A percentile compares a stretch with the other conserved stretches of the same genome.
These are phyloP conservation scores for Heliconius melpomene DNA, from an alignment of 1,140 invertebrate species.

Conservation along the genomic window DNA sequence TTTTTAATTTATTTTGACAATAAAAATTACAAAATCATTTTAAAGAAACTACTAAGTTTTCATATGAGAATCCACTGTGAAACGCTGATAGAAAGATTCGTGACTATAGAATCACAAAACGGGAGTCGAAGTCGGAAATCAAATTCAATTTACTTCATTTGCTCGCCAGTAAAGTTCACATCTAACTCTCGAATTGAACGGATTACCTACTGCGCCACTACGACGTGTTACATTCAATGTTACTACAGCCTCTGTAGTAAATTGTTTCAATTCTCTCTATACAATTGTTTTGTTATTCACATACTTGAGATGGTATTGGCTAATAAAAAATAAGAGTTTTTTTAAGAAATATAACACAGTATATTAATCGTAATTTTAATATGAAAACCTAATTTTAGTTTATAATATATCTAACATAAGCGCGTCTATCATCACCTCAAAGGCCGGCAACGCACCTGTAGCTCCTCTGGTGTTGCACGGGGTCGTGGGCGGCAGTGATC, in stretches of 20 bases:
- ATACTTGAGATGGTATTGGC: not conserved
- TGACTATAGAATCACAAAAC: constrained; percentile 68
- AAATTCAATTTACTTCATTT: constrained; percentile 79
- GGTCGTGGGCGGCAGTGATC: too few relatives aligned
- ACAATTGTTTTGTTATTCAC: not conserved
- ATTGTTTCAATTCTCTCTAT: not conserved
- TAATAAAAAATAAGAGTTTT: too few relatives aligned
- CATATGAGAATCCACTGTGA: constrained; percentile 54
- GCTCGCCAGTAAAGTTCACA: constrained; percentile 72
- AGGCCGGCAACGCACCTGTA: too few relatives aligned
- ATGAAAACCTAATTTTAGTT: too few relatives aligned
- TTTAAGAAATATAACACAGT: too few relatives aligned
- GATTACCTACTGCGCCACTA: constrained; percentile 64
- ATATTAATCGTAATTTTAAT: too few relatives aligned
- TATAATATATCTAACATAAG: too few relatives aligned
- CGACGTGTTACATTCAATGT: not conserved
- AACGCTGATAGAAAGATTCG: constrained; percentile 66
- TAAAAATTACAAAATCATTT: not conserved
- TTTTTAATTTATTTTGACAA: too few relatives aligned
- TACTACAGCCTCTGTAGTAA: not conserved
- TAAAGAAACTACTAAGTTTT: constrained; percentile 31
- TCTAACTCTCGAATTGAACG: constrained; percentile 72
- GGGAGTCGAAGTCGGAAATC: constrained; percentile 68
- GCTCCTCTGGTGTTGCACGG: too few relatives aligned
- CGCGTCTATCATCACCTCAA: too few relatives aligned